phyloP scores from a whole-genome alignment of 37 sponge, comb jelly and placozoan genomes.

The Agelas oroides region DNA sequence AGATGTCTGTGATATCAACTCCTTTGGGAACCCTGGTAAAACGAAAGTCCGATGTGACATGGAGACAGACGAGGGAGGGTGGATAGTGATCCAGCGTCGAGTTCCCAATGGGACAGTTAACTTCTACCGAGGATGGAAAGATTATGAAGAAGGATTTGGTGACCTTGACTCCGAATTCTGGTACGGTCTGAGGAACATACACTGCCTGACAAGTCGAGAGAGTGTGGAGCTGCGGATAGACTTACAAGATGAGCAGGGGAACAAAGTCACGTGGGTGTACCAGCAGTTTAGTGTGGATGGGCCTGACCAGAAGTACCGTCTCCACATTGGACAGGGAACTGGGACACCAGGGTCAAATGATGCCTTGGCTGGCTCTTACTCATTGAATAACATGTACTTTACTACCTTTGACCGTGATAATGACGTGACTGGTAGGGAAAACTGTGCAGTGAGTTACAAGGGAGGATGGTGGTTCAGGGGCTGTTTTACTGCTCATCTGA shows the following conservation, averaged over 20 bases:
- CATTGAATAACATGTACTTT: slow-evolving; percentile 11
- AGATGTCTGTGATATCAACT: too few relatives aligned
- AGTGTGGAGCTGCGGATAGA: slow-evolving; percentile 23
- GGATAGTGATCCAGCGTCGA: slow-evolving; percentile 30
- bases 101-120: slow-evolving; percentile 21
- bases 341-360: slow-evolving; percentile 11
- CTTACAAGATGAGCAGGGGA: background rate
- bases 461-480: slow-evolving; percentile 43
- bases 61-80: slow-evolving; percentile 31
- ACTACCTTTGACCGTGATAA: slow-evolving; percentile 29
- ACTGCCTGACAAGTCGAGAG: slow-evolving; percentile 25
- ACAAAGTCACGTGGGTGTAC: background rate
- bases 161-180: slow-evolving; percentile 35
- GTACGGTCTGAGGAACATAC: slow-evolving; percentile 51
- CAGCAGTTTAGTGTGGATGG: slow-evolving; percentile 27
- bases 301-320: slow-evolving; percentile 16
- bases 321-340: slow-evolving; percentile 1
- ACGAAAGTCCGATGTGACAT: slow-evolving; percentile 14
- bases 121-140: slow-evolving; percentile 21
- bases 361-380: background rate
- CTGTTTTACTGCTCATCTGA: slow-evolving; percentile 33
- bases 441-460: background rate
- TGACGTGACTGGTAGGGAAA: background rate
- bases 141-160: slow-evolving; percentile 41
- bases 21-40: too few relatives aligned